phyloP scores from a whole-genome alignment of 2,113 vertebrate genomes.

The Hippocampus comes region DNA sequence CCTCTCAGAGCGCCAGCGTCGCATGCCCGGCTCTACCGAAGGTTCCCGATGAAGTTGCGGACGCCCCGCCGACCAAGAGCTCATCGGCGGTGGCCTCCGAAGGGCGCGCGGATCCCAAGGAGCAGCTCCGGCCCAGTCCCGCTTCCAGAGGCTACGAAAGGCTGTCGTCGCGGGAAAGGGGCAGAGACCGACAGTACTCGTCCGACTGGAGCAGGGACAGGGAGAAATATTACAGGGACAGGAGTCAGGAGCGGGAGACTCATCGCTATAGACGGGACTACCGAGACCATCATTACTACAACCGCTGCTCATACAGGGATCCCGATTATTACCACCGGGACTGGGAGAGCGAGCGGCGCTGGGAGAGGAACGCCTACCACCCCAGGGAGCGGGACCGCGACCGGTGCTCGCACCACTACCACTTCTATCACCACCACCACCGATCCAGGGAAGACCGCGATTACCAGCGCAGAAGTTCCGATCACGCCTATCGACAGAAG shows the following conservation, averaged over 20 bases:
- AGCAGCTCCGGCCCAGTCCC: slow-evolving; percentile 34
- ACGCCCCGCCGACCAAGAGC: slow-evolving; percentile 19
- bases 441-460: slow-evolving; percentile 64
- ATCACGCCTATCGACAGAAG: slow-evolving; percentile 53
- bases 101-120: slow-evolving; percentile 31
- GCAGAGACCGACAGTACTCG: slow-evolving; percentile 28
- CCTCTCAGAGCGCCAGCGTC: slow-evolving; percentile 20
- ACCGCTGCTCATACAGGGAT: slow-evolving; percentile 63
- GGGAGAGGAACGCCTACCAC: slow-evolving; percentile 56
- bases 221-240: slow-evolving; percentile 50
- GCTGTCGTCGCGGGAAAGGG: slow-evolving; percentile 30
- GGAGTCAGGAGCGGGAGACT: slow-evolving; percentile 65
- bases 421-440: slow-evolving; percentile 42
- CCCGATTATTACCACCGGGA: slow-evolving; percentile 72
- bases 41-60: slow-evolving; percentile 14
- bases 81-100: slow-evolving; percentile 18
- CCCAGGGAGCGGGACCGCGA: slow-evolving; percentile 67
- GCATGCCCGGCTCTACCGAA: slow-evolving; percentile 23
- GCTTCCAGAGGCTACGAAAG: slow-evolving; percentile 32
- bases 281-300: slow-evolving; percentile 25
- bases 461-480: slow-evolving; percentile 43
- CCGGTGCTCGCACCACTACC: slow-evolving; percentile 61
- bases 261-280: slow-evolving; percentile 66
- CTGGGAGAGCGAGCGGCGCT: slow-evolving; percentile 55
- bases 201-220: slow-evolving; percentile 47